Conservation (phyloP, 2,797 vertebrate species). For the Heteromormyrus szaboi region DNA sequence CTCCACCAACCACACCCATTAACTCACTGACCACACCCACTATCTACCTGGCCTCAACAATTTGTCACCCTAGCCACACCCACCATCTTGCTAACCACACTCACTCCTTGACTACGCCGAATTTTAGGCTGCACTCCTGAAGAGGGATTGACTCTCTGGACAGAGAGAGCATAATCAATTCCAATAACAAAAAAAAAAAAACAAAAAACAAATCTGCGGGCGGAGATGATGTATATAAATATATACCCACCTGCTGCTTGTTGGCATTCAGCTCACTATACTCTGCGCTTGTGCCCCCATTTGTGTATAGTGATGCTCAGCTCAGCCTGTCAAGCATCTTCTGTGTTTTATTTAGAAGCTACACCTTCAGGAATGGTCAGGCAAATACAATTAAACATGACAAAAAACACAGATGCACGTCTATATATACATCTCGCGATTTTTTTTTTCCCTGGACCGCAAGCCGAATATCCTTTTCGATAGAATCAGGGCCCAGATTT, state of each 20-base stretch:
- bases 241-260: background rate
- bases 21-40: background rate
- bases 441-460: background rate
- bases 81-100: background rate
- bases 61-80: background rate
- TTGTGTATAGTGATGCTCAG: background rate
- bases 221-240: background rate
- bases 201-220: background rate
- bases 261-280: background rate
- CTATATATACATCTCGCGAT: background rate
- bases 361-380: background rate
- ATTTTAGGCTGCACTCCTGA: background rate
- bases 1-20: background rate
- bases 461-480: background rate
- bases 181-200: background rate
- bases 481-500: background rate
- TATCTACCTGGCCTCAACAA: background rate
- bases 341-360: background rate
- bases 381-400: background rate
- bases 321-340: background rate
- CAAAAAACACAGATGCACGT: constrained; percentile 1
- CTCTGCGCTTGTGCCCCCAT: background rate
- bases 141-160: background rate
- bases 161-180: background rate
- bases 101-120: background rate